Evolutionary conservation across 2,797 vertebrate species (phyloP).

Genomic region (Halcyon chelicuti): DNA sequence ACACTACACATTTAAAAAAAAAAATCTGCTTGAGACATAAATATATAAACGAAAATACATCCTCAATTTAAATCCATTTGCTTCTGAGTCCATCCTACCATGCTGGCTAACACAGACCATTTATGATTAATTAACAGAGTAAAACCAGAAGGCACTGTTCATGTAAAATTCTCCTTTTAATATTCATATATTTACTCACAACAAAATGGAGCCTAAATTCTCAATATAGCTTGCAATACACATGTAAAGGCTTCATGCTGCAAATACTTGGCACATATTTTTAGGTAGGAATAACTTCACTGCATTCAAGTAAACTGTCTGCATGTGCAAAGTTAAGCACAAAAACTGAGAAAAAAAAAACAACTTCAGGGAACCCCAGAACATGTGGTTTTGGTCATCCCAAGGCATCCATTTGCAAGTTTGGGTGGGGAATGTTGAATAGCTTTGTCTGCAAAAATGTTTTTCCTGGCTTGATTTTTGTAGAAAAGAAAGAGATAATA

Average conservation of each 20-base stretch:
- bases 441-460: neutral
- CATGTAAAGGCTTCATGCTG: neutral
- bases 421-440: neutral
- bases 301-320: neutral
- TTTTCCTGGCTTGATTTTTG: neutral
- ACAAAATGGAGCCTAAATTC: neutral
- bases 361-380: neutral
- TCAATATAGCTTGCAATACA: neutral
- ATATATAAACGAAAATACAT: conserved; percentile 12
- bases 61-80: neutral
- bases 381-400: neutral
- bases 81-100: neutral
- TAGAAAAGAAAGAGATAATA: neutral
- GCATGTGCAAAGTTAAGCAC: neutral
- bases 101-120: neutral
- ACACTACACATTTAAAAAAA: conserved; percentile 11
- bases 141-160: neutral
- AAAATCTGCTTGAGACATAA: neutral
- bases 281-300: neutral
- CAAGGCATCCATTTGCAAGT: neutral
- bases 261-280: neutral
- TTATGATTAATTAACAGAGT: neutral
- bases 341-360: neutral
- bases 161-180: neutral
- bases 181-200: neutral